A percentile compares a stretch with the other conserved stretches of the same genome.
Conservation (phyloP, 2,797 vertebrate species). For the Hippocampus kuda region DNA sequence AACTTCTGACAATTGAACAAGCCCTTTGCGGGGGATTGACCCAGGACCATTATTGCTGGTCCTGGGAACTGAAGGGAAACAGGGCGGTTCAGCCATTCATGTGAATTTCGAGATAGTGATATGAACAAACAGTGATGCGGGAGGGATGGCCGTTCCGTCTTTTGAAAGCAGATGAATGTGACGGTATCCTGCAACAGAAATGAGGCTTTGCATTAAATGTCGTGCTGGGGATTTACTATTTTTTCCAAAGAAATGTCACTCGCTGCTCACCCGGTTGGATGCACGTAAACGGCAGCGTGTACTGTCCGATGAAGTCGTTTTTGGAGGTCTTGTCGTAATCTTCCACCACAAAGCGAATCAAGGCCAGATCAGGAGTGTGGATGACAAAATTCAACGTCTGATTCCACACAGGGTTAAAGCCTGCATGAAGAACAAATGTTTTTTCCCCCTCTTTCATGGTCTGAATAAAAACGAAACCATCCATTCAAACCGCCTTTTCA, state of each 20-base stretch:
- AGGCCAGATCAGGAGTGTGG: constrained; percentile 75
- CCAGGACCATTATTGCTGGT: neutral
- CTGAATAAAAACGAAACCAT: neutral
- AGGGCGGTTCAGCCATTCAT: constrained; percentile 12
- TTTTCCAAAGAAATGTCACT: neutral
- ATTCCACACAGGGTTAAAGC: constrained; percentile 88
- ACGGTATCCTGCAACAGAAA: constrained; percentile 69
- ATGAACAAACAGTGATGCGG: constrained; percentile 82
- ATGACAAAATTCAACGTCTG: constrained; percentile 77
- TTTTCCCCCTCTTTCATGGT: neutral
- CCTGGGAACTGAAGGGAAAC: neutral
- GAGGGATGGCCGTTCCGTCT: constrained; percentile 80
- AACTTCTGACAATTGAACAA: neutral
- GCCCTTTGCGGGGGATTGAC: neutral
- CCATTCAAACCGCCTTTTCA: neutral
- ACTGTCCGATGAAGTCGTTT: constrained; percentile 84
- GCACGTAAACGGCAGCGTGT: constrained; percentile 74
- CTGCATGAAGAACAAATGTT: constrained; percentile 48
- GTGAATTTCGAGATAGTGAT: constrained; percentile 62
- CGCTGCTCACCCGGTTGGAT: constrained; percentile 68
- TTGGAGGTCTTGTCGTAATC: constrained; percentile 75
- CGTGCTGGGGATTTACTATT: neutral
- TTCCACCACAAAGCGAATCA: constrained; percentile 82
- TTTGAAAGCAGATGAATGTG: constrained; percentile 82
- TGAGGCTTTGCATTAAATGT: neutral